These are phyloP conservation scores for Drosophila cracens DNA, from an alignment of 2,888 invertebrate species.

Conservation along the genomic window DNA sequence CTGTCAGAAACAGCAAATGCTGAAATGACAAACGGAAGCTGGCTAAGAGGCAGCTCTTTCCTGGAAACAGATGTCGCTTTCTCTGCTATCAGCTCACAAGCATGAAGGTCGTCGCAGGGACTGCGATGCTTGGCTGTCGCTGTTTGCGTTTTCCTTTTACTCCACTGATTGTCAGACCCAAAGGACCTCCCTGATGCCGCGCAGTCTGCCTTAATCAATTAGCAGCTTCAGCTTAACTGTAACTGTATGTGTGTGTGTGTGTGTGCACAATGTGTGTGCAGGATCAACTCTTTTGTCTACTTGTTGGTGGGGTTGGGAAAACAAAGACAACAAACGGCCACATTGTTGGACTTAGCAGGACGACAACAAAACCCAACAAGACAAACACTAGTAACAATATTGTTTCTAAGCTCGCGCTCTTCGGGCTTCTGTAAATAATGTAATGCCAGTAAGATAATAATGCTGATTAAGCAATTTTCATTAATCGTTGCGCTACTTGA, in stretches of 20 bases:
- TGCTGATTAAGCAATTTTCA: constrained; percentile 81
- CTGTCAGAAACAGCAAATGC: constrained; percentile 70
- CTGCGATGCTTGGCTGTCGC: constrained; percentile 24
- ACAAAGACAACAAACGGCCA: constrained; percentile 56
- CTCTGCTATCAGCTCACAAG: constrained; percentile 27
- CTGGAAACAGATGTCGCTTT: constrained; percentile 50
- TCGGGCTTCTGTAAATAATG: constrained; percentile 69
- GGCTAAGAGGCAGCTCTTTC: constrained; percentile 49
- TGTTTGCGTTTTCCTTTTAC: constrained; percentile 51
- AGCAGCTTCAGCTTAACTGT: constrained; percentile 37
- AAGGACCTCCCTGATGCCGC: constrained; percentile 18
- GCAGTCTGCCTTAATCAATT: constrained; percentile 54
- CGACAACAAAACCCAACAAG: constrained; percentile 8
- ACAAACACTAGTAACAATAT: constrained; percentile 17
- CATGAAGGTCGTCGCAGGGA: constrained; percentile 8
- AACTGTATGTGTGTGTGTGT: constrained; percentile 10
- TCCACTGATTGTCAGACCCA: constrained; percentile 41
- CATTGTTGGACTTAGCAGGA: constrained; percentile 47
- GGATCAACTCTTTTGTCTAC: constrained; percentile 53
- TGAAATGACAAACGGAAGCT: constrained; percentile 74
- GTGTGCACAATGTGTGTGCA: constrained; percentile 29
- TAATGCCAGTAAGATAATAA: constrained; percentile 76
- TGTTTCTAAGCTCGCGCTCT: constrained; percentile 36
- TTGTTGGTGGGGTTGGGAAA: constrained; percentile 8
- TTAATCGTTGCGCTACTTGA: constrained; percentile 77